phyloP scores from a whole-genome alignment of 2,888 invertebrate genomes.

The Phalera bucephala region DNA sequence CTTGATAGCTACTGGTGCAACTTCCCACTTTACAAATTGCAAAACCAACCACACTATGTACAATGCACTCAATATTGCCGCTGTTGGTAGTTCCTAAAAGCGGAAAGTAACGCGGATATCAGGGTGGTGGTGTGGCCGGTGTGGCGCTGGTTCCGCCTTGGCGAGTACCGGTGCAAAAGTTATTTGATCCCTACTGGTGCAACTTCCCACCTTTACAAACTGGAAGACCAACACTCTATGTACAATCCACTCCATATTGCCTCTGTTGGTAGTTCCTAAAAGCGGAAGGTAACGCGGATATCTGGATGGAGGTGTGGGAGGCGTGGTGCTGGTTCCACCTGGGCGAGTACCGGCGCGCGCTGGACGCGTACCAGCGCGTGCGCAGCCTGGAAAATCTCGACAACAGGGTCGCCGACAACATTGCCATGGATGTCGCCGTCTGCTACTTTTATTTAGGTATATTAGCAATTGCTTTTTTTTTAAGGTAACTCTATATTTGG shows the following conservation, averaged over 20 bases:
- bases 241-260: no score
- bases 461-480: no score
- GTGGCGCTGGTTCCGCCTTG: slow-evolving; percentile 97
- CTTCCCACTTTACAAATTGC: no score
- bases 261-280: slow-evolving; percentile 55
- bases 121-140: slow-evolving; percentile 93
- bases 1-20: no score
- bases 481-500: no score
- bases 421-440: slow-evolving; percentile 93
- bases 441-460: slow-evolving; percentile 96
- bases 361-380: slow-evolving; percentile 86
- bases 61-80: no score
- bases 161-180: slow-evolving; percentile 95
- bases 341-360: slow-evolving; percentile 94
- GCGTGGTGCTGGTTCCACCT: slow-evolving; percentile 98
- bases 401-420: slow-evolving; percentile 82
- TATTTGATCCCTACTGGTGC: no score
- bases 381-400: slow-evolving; percentile 57
- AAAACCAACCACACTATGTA: no score
- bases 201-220: no score
- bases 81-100: slow-evolving; percentile 59
- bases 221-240: no score
- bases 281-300: slow-evolving; percentile 61
- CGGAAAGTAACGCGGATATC: slow-evolving; percentile 61
- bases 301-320: slow-evolving; percentile 90